Evolutionary conservation across 2,888 invertebrate genomes (phyloP).

Genomic region (Crepidodera aurea): DNA sequence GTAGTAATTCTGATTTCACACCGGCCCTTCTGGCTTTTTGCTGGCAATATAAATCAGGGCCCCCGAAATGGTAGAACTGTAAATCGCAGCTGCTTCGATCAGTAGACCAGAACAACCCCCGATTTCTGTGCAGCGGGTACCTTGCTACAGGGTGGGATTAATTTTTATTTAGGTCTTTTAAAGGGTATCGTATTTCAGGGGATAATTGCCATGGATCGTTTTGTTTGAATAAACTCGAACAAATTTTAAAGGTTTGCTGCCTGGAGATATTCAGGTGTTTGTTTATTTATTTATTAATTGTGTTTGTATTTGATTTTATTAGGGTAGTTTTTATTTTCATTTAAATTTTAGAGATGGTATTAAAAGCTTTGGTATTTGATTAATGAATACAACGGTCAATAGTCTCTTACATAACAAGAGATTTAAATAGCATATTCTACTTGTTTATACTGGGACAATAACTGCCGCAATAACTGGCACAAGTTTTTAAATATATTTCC

Average conservation of each 20-base stretch:
- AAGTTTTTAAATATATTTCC: too few species aligned
- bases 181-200: conserved; percentile 22
- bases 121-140: conserved; percentile 43
- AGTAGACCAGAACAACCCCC: conserved; percentile 61
- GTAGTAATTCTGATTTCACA: conserved; percentile 46
- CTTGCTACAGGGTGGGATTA: conserved; percentile 47
- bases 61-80: conserved; percentile 40
- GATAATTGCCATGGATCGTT: conserved; percentile 28
- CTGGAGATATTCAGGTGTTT: conserved; percentile 36
- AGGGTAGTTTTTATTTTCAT: neutral
- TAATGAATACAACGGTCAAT: too few species aligned
- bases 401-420: too few species aligned
- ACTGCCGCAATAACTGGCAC: too few species aligned
- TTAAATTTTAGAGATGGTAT: too few species aligned
- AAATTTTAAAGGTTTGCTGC: conserved; percentile 29
- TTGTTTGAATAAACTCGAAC: conserved; percentile 26
- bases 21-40: conserved; percentile 32
- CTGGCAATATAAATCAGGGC: conserved; percentile 57
- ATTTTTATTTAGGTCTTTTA: conserved; percentile 26
- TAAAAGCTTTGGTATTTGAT: too few species aligned
- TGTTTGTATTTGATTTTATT: conserved; percentile 8
- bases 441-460: too few species aligned
- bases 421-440: too few species aligned
- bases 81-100: conserved; percentile 61
- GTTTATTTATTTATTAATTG: conserved; percentile 18